Evolutionary conservation across 1,140 invertebrate species (phyloP).

Genomic region (Zaprionus davidi): DNA sequence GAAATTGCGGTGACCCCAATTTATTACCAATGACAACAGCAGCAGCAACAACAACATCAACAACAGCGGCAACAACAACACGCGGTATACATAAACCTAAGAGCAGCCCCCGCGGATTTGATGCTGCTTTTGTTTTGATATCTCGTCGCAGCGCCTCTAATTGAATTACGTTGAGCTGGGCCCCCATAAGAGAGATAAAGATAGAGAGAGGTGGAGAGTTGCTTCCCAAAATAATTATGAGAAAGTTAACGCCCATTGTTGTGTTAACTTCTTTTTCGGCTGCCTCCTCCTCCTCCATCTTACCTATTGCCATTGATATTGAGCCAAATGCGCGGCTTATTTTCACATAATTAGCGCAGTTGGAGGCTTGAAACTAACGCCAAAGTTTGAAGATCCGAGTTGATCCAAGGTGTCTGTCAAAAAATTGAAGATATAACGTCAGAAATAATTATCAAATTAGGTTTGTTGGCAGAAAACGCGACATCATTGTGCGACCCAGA

Average conservation of each 20-base stretch:
- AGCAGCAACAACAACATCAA: conserved; percentile 16
- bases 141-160: conserved; percentile 51
- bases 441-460: conserved; percentile 2
- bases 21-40: conserved; percentile 60
- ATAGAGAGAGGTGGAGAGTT: neutral
- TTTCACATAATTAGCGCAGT: conserved; percentile 57
- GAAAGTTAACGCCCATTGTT: conserved; percentile 76
- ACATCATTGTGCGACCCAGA: conserved; percentile 2
- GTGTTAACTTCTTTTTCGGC: conserved; percentile 49
- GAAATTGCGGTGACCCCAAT: conserved; percentile 77
- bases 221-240: conserved; percentile 67
- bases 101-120: conserved; percentile 53
- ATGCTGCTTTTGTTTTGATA: conserved; percentile 66
- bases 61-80: conserved; percentile 13
- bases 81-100: conserved; percentile 15
- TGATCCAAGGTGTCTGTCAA: conserved; percentile 30
- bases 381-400: conserved; percentile 20
- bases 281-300: conserved; percentile 6
- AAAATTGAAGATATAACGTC: neutral
- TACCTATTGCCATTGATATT: conserved; percentile 40
- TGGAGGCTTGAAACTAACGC: conserved; percentile 12
- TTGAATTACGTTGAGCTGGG: conserved; percentile 72
- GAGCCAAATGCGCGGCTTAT: conserved; percentile 18
- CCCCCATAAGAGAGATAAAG: neutral
- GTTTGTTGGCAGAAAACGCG: neutral